Base-by-base conservation (phyloP, 2,113 vertebrate species). In the Engraulis encrasicolus region DNA sequence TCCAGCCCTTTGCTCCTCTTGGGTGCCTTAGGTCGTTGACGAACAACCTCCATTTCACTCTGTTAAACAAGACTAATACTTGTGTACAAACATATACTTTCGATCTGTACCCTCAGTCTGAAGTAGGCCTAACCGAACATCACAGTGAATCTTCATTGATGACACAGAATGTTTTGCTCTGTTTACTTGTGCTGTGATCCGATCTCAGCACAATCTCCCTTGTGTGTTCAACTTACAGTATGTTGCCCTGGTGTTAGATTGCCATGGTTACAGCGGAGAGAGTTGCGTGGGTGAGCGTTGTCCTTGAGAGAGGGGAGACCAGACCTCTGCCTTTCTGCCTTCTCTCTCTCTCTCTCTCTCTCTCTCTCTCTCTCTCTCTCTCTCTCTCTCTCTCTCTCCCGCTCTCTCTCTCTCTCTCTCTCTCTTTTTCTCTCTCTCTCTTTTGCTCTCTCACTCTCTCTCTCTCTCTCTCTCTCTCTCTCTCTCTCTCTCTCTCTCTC, bases 261-360 rank as follows among this genome's bases (percentile, higher is more conserved):
- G 36, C 86, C 90, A 92, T 91, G 78, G 95, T 87, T 90, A 94
- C 89, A 15, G n/a, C 50, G 50, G 49, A n/a, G n/a, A n/a, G n/a
- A 23, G 71, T 45, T 61, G 78, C 23, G 79, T 78, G 81, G 77
- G 78, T 81, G 77, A 71, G 50, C 77, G 66, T 50, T 85, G 82
- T 83, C 86, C 77, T 85, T 84, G 78, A 45, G 66, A 74, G 31
- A 23, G 31, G 61, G 40, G 4, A 45, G 40, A 45, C 9, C 3
- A 9, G 66, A 31, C 66, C 66, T 31, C 58, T 66, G 19, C 19
- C 54, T 19, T 5, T n/a, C 4, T n/a, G 54, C 19, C 9, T 19
- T 19, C 23, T 66, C 58, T 27, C 12, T 11, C 58, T 66, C n/a
- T 2, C n/a, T 27, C 58, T 5, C n/a, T 27, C 58, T 23, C 58